Evolutionary conservation across 1,140 invertebrate genomes (phyloP).

Genomic region (Thaumatotibia leucotreta): DNA sequence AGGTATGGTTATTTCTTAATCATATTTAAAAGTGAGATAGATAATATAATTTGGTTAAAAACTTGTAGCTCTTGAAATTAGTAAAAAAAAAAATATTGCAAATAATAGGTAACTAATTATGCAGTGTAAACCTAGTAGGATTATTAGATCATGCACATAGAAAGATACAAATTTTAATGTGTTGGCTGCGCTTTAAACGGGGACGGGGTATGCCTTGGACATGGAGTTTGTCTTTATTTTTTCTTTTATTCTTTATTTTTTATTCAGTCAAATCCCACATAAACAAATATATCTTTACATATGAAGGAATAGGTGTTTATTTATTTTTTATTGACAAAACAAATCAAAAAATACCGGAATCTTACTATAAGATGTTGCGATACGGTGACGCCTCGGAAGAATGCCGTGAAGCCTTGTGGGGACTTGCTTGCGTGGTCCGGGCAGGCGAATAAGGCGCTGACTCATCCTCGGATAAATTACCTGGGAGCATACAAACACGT

Average conservation of each 20-base stretch:
- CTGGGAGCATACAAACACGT: constrained; percentile 44
- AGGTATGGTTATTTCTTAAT: no score
- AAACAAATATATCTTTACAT: constrained; percentile 40
- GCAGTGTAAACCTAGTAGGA: background rate
- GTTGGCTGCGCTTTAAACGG: background rate
- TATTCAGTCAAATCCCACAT: constrained; percentile 43
- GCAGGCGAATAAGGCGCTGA: background rate
- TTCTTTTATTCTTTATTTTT: constrained; percentile 39
- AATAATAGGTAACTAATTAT: background rate
- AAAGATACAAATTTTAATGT: background rate
- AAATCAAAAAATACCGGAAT: constrained; percentile 67
- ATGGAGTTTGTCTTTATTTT: constrained; percentile 28
- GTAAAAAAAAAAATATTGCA: no score
- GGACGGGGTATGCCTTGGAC: constrained; percentile 9
- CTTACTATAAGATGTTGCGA: constrained; percentile 67
- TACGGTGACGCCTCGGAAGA: background rate
- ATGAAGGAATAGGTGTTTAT: constrained; percentile 36
- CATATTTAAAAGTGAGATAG: no score
- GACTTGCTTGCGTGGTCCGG: background rate
- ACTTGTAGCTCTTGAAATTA: no score
- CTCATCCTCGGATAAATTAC: constrained; percentile 36
- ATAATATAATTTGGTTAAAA: no score
- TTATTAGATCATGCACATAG: background rate
- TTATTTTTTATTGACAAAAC: constrained; percentile 63
- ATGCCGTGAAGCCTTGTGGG: background rate